phyloP scores from a whole-genome alignment of 2,888 invertebrate species.

The Listrodromus nycthemerus region DNA sequence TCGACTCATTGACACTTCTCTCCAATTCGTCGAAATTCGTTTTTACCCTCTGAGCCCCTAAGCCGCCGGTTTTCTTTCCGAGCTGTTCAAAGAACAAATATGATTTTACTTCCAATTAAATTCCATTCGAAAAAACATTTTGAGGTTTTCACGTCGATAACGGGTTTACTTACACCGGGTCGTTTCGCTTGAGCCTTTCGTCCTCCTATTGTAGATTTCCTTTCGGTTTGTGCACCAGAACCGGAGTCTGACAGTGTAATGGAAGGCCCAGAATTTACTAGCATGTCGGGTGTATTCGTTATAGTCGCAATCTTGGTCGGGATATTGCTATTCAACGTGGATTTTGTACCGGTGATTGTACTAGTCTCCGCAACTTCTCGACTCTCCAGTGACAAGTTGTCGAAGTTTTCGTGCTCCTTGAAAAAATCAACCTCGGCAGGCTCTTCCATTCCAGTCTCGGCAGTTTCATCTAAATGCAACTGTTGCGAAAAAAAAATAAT shows the following conservation, averaged over 20 bases:
- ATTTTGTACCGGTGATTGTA: constrained; percentile 4
- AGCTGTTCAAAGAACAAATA: constrained; percentile 85
- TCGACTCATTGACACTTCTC: constrained; percentile 92
- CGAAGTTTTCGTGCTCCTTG: constrained; percentile 89
- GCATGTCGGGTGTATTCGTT: constrained; percentile 61
- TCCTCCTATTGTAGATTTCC: constrained; percentile 90
- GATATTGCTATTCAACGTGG: constrained; percentile 31
- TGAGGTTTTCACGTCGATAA: not conserved
- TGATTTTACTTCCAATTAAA: constrained; percentile 7
- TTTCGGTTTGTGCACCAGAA: constrained; percentile 74
- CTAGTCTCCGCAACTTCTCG: constrained; percentile 35
- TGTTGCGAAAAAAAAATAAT: constrained; percentile 78
- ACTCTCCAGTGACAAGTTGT: constrained; percentile 65
- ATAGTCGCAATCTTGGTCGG: constrained; percentile 51
- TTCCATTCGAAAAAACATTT: constrained; percentile 27
- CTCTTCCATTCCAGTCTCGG: constrained; percentile 87
- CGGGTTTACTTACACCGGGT: constrained; percentile 86
- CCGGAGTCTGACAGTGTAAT: constrained; percentile 77
- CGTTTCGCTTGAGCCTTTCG: constrained; percentile 90
- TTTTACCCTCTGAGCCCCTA: constrained; percentile 97
- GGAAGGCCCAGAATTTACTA: constrained; percentile 75
- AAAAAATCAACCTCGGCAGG: constrained; percentile 96
- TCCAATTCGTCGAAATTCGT: constrained; percentile 98
- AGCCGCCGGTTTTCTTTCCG: constrained; percentile 92
- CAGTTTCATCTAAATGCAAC: constrained; percentile 90